phyloP scores from a whole-genome alignment of 2,797 vertebrate genomes.

The Harpagifer antarcticus region DNA sequence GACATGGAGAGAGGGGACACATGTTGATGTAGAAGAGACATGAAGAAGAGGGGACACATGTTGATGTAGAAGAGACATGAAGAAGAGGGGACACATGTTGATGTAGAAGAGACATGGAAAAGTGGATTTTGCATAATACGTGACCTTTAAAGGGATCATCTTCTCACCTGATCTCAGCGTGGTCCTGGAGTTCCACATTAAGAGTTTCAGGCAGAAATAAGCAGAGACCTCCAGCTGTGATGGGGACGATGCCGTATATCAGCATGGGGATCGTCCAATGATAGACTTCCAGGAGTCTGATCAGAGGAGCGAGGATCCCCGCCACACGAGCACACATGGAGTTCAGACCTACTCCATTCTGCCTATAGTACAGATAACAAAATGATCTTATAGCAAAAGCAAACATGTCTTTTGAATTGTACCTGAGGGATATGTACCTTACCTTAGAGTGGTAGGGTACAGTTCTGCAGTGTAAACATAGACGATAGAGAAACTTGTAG shows the following conservation, averaged over 20 bases:
- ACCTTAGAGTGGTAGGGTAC: slow-evolving; percentile 91
- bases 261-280: slow-evolving; percentile 85
- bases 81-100: too few species aligned
- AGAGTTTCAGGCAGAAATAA: slow-evolving; percentile 89
- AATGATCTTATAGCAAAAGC: neutral
- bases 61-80: too few species aligned
- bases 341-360: slow-evolving; percentile 88
- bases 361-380: slow-evolving; percentile 74
- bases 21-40: too few species aligned
- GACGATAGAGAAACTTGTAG: slow-evolving; percentile 81
- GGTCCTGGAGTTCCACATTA: slow-evolving; percentile 83
- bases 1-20: too few species aligned
- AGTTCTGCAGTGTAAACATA: slow-evolving; percentile 90
- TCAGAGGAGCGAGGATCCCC: slow-evolving; percentile 88
- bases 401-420: neutral
- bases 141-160: too few species aligned
- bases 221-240: slow-evolving; percentile 80
- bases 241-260: slow-evolving; percentile 82
- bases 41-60: too few species aligned
- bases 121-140: too few species aligned
- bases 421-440: slow-evolving; percentile 44
- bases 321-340: slow-evolving; percentile 83
- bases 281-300: slow-evolving; percentile 84
- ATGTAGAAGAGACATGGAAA: too few species aligned
- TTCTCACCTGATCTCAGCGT: slow-evolving; percentile 65